Conservation (phyloP, 2,797 vertebrate species). For the Hybognathus amarus region DNA sequence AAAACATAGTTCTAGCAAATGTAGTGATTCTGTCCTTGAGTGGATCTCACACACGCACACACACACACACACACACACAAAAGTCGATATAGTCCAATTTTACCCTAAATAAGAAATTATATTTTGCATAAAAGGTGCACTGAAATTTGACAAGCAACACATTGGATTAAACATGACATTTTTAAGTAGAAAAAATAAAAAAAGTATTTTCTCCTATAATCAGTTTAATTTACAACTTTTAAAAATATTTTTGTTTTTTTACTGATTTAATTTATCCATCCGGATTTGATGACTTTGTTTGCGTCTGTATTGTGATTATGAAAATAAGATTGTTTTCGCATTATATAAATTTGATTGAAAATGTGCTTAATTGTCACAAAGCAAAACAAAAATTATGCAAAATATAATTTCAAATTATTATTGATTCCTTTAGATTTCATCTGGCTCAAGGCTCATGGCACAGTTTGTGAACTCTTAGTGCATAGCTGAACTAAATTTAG, state of each 20-base stretch:
- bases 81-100: not conserved
- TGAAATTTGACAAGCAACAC: not conserved
- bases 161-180: not conserved
- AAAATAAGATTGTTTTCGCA: not conserved
- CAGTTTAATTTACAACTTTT: not conserved
- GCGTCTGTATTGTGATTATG: not conserved
- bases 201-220: not conserved
- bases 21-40: constrained; percentile 17
- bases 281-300: not conserved
- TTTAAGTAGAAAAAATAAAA: not conserved
- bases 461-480: constrained; percentile 32
- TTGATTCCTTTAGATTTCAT: not conserved
- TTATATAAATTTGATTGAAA: not conserved
- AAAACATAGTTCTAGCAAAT: constrained; percentile 8
- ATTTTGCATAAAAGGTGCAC: constrained; percentile 6
- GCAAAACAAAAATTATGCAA: not conserved
- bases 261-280: not conserved
- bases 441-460: constrained; percentile 39
- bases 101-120: not conserved
- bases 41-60: not conserved
- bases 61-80: not conserved
- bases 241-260: not conserved
- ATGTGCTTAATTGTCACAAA: not conserved
- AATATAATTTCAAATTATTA: not conserved
- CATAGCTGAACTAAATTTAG: constrained; percentile 29